Conservation (phyloP, 2,888 invertebrate genomes). For the Hanleya hanleyi region DNA sequence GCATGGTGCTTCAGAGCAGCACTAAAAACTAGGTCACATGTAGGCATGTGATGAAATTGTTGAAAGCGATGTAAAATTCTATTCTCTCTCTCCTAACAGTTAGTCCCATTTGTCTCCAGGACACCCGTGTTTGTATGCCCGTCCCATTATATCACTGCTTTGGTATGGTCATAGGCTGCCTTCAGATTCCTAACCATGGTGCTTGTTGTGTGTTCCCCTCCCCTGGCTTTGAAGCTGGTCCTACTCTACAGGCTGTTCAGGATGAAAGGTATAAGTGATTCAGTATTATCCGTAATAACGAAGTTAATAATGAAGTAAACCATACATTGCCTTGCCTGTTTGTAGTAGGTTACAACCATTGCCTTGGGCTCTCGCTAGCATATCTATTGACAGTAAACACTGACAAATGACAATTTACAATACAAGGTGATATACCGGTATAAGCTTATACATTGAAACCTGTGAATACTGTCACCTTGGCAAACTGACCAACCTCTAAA, state of each 20-base stretch:
- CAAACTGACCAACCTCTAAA: no score
- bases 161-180: slow-evolving; percentile 80
- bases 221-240: slow-evolving; percentile 77
- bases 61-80: no score
- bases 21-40: no score
- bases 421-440: no score
- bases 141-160: slow-evolving; percentile 90
- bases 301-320: background rate
- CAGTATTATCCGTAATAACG: background rate
- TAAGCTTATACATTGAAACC: no score
- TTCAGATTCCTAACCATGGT: slow-evolving; percentile 77
- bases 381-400: no score
- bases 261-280: slow-evolving; percentile 78
- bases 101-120: slow-evolving; percentile 39
- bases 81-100: background rate
- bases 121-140: slow-evolving; percentile 75
- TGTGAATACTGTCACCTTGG: no score
- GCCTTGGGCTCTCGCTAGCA: slow-evolving; percentile 1
- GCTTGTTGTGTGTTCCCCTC: slow-evolving; percentile 74
- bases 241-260: slow-evolving; percentile 79
- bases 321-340: background rate
- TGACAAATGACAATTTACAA: no score
- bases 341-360: background rate
- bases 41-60: no score
- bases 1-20: no score